Base-by-base conservation (phyloP, 2,797 vertebrate genomes). In the Gymnodraco acuticeps region DNA sequence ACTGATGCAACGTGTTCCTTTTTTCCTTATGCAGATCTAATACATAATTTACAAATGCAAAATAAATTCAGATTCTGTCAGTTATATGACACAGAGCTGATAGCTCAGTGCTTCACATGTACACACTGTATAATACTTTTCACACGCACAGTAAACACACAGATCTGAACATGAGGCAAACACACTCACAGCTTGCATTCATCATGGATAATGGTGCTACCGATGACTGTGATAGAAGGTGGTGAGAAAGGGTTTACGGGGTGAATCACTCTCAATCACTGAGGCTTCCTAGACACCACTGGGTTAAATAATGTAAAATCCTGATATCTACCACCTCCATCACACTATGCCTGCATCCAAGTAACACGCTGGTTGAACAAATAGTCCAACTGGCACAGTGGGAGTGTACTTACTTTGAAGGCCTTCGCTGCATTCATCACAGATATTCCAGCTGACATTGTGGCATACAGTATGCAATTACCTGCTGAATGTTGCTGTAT, bases 351-450 rank as follows among this genome's bases (percentile, higher is more conserved):
- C 85, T 71, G 86, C 84, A 83, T 87, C 86, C 87, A 86, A 90
- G 84, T 76, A 84, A 84, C 86, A 88, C 16, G 71, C 88, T 80
- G 87, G 51, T 80, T 88, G 76, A 92, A 90, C 85, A 93, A 87
- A 90, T 70, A 82, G 87, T 70, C 85, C 88, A 87, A 83, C 91
- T 90, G 87, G 80, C 88, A 79, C 84, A 92, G 90, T 92, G 87
- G 87, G 88, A 91, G 88, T 87, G 73, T 58, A 87, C 87, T 91
- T 77, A 87, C 76, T 91, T 88, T 85, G 82, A 89, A 90, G 91
- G 78, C 81, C 85, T 78, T 55, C 64, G 77, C 84, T 83, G 86
- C 86, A 88, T 90, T 89, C 77, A 89, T 90, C 89, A 89, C 73
- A 81, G 63, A 82, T 69, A 85, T 88, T 82, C 70, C 75, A 87